Conservation (phyloP, 2,888 invertebrate genomes). For the Tortrix viridana region DNA sequence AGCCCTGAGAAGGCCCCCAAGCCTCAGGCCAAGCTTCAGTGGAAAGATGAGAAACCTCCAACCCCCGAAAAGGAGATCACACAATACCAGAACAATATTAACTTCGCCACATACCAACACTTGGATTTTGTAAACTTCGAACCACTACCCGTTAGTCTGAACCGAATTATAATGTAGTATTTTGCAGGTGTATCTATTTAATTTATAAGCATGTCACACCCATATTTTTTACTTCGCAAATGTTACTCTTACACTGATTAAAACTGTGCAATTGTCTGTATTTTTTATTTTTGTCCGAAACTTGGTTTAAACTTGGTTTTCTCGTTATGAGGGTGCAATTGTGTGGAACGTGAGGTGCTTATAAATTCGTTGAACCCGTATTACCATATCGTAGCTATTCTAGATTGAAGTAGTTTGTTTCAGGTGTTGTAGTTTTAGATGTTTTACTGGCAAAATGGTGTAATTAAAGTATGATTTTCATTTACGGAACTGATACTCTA, state of each 20-base stretch:
- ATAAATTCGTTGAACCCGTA: constrained; percentile 52
- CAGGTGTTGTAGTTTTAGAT: constrained; percentile 38
- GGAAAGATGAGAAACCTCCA: constrained; percentile 55
- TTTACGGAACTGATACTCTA: no score
- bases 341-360: constrained; percentile 58
- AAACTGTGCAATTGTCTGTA: constrained; percentile 4
- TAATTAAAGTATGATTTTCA: no score
- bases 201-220: constrained; percentile 58
- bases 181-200: constrained; percentile 41
- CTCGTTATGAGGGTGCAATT: constrained; percentile 18
- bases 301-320: not conserved
- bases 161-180: constrained; percentile 44
- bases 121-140: constrained; percentile 74
- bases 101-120: constrained; percentile 62
- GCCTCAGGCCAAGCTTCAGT: constrained; percentile 53
- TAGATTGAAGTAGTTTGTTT: constrained; percentile 23
- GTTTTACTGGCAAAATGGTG: constrained; percentile 33
- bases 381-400: constrained; percentile 76
- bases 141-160: constrained; percentile 73
- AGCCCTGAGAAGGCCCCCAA: constrained; percentile 52
- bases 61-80: constrained; percentile 47
- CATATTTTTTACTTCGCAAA: constrained; percentile 29
- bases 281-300: constrained; percentile 18
- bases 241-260: constrained; percentile 14
- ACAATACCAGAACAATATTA: constrained; percentile 48